A percentile compares a stretch with the other conserved stretches of the same genome.
Evolutionary conservation across 2,888 invertebrate genomes (phyloP).

Genomic region (Ecdyonurus torrentis): DNA sequence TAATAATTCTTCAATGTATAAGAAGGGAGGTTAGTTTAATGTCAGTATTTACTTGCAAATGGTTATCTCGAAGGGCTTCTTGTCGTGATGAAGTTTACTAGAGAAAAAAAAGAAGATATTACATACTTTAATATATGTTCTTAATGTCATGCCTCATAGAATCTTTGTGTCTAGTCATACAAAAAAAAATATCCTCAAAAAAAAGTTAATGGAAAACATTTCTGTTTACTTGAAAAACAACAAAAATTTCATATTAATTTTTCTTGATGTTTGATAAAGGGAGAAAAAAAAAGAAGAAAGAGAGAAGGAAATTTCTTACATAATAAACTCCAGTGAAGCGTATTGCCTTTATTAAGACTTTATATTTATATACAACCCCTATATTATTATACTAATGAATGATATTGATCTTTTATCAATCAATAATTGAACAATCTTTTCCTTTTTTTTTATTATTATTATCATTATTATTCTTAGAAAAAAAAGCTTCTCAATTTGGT

Average conservation of each 20-base stretch:
- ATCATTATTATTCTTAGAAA: no score
- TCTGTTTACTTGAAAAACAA: no score
- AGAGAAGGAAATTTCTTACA: background rate
- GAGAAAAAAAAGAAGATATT: background rate
- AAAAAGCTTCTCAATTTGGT: no score
- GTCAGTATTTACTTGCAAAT: slow-evolving; percentile 9
- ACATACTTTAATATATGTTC: background rate
- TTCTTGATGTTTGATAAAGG: no score
- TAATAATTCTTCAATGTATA: background rate
- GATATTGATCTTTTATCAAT: background rate
- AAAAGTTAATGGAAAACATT: background rate
- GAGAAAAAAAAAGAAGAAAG: background rate
- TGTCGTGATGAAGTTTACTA: no score
- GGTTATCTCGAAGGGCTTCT: background rate
- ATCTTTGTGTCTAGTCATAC: background rate
- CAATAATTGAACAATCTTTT: background rate
- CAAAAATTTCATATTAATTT: no score
- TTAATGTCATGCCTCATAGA: background rate
- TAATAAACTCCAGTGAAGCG: background rate
- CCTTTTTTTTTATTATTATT: no score
- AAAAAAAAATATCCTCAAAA: background rate
- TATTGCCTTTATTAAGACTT: background rate
- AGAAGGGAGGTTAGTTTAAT: background rate
- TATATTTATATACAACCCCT: background rate
- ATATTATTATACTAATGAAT: background rate